A percentile compares a stretch with the other conserved stretches of the same genome.
Conservation (phyloP, 2,888 invertebrate genomes). For the Cephus pygmeus region DNA sequence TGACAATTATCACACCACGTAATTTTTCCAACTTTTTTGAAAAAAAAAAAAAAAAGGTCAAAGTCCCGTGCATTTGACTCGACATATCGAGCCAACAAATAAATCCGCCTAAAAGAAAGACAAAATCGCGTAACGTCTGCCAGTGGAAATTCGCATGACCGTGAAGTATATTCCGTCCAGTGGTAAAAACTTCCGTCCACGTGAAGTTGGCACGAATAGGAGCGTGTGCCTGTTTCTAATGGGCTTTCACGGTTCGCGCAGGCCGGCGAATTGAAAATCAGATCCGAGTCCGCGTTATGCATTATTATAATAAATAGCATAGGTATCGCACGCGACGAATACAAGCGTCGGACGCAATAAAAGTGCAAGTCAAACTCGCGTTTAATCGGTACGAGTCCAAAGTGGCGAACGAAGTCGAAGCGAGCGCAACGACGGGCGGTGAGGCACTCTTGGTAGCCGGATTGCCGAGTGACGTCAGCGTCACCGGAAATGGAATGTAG, state of each 20-base stretch:
- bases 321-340: not conserved
- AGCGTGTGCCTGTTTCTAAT: not conserved
- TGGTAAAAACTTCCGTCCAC: not conserved
- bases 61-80: not conserved
- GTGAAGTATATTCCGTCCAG: not conserved
- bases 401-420: not conserved
- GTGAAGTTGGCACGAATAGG: not conserved
- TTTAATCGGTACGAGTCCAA: not conserved
- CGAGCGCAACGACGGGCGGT: not conserved
- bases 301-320: not conserved
- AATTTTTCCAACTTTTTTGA: not conserved
- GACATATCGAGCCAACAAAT: too few species aligned
- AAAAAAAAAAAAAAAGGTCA: not conserved
- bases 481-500: slow-evolving; percentile 66
- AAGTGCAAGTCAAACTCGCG: not conserved
- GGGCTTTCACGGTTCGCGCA: not conserved
- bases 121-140: not conserved
- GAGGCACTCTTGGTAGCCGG: slow-evolving; percentile 48
- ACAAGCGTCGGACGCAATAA: not conserved
- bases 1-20: not conserved
- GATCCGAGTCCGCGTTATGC: not conserved
- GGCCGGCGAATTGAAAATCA: not conserved
- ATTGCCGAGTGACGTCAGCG: slow-evolving; percentile 62
- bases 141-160: not conserved
- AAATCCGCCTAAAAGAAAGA: not conserved